Evolutionary conservation across 1,140 invertebrate genomes (phyloP), one percentile per base, ranked within the genome.

Genomic region (Eriosoma lanigerum): DNA sequence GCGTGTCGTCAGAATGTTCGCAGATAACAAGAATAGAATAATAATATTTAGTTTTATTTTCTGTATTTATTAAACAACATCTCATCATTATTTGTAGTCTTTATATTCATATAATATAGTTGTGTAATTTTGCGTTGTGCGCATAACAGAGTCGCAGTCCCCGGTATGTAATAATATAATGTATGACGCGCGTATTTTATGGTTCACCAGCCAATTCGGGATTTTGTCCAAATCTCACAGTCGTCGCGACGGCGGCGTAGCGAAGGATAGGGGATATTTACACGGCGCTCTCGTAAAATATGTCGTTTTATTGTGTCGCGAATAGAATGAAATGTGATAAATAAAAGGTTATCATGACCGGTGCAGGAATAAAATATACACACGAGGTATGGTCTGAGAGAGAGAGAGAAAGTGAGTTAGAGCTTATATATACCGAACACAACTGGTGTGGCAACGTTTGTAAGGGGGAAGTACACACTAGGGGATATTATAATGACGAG

Each of bases 271-370:
- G 46, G 72, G 13, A 12, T 3, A 21, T 76, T 52, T 72, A 72
- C 46, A 72, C 52, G n/a, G 19, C 32, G n/a, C 17, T 12, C 54
- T 78, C 75, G 44, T 78, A 78, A 78, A 75, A 78, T 78, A 56
- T 60, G 75, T 60, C 54, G 32, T 78, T 62, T 78, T 78, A 78
- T 78, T 29, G 75, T 78, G 75, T 78, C 38, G 21, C 75, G 56
- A 78, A 62, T 62, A 78, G 75, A 60, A 78, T 44, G 75, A 78
- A 78, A 78, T 19, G 75, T 52, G 75, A 78, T 78, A 78, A 78
- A 78, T 78, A 78, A 78, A 78, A 62, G 15, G 75, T 78, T 78
- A 78, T 78, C 75, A 78, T 56, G 75, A 60, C 56, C 12, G 21
- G 56, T 19, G 38, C 75, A 78, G 75, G 24, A 78, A 60, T 60